phyloP scores from a whole-genome alignment of 2,888 invertebrate genomes.

The Rhingia campestris region DNA sequence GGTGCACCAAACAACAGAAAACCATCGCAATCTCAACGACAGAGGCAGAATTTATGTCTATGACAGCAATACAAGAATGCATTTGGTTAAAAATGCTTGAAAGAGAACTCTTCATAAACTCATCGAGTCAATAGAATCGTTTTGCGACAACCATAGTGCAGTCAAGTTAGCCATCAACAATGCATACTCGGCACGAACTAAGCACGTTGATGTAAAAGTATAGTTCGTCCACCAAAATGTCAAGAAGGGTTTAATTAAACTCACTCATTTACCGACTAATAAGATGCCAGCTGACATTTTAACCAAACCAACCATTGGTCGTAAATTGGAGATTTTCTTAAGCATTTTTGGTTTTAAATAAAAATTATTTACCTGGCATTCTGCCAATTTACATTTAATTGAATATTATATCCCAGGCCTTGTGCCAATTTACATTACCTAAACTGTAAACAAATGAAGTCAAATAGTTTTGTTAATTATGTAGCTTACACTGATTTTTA shows the following conservation, averaged over 20 bases:
- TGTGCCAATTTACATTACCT: no score
- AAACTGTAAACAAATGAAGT: no score
- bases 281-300: no score
- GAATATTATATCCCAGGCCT: no score
- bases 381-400: no score
- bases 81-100: constrained; percentile 53
- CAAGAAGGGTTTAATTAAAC: no score
- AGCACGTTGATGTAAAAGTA: constrained; percentile 35
- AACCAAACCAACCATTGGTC: no score
- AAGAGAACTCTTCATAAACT: constrained; percentile 24
- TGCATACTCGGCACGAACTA: constrained; percentile 16
- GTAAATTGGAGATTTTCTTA: not conserved
- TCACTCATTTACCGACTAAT: no score
- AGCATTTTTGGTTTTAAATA: not conserved
- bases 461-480: no score
- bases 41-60: constrained; percentile 28
- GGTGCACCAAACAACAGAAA: constrained; percentile 16
- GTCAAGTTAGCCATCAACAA: constrained; percentile 19
- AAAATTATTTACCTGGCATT: no score
- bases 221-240: no score
- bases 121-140: not conserved
- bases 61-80: constrained; percentile 59
- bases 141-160: constrained; percentile 11
- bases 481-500: no score
- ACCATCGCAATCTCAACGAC: constrained; percentile 17